These are phyloP conservation scores for Raja brachyura DNA, from an alignment of 2,113 vertebrate species.

Conservation along the genomic window DNA sequence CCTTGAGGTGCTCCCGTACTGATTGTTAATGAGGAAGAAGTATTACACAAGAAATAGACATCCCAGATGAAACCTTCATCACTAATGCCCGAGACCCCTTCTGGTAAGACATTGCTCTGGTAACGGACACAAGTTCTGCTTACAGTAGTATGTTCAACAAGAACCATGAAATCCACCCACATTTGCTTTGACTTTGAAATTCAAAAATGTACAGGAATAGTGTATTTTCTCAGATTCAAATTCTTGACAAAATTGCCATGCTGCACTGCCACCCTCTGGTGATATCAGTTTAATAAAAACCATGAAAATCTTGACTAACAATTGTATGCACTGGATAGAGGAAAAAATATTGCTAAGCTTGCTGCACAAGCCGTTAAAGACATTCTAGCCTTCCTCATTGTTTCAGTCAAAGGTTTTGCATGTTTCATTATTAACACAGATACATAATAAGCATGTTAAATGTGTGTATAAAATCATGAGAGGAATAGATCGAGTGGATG, in stretches of 20 bases:
- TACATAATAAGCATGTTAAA: neutral
- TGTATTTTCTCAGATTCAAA: neutral
- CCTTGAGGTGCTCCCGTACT: too few species aligned
- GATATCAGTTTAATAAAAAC: neutral
- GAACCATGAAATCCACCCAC: neutral
- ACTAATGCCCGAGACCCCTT: too few species aligned
- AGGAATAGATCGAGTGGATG: too few species aligned
- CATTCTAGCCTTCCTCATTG: neutral
- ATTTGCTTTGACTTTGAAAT: neutral
- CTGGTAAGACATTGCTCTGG: neutral
- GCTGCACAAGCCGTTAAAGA: neutral
- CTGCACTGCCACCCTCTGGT: slow-evolving; percentile 19
- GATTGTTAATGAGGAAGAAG: too few species aligned
- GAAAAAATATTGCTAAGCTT: neutral
- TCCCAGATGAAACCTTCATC: too few species aligned
- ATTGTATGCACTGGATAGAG: neutral
- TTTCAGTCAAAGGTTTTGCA: neutral
- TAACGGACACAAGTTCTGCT: neutral
- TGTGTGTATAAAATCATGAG: too few species aligned
- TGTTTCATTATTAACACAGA: neutral
- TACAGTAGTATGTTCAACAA: neutral
- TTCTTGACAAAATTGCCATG: neutral
- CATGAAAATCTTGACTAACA: neutral
- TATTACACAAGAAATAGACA: too few species aligned
- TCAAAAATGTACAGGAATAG: neutral